Evolutionary conservation across 2,888 invertebrate species (phyloP).

Genomic region (Argyresthia goedartella): DNA sequence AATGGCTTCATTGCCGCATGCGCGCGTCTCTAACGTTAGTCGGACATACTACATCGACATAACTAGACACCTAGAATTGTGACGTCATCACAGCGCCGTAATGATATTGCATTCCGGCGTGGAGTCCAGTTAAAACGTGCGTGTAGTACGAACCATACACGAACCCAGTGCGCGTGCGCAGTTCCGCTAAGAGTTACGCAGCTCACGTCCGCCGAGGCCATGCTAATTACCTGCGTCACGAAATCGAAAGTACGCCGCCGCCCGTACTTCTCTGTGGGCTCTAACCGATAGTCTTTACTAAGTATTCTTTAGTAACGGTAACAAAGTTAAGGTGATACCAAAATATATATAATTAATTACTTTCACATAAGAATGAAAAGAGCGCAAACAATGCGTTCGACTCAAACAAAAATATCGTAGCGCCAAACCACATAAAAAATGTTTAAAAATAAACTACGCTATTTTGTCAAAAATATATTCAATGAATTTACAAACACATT

Average conservation of each 20-base stretch:
- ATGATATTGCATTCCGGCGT: not conserved
- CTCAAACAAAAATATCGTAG: too few species aligned
- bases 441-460: too few species aligned
- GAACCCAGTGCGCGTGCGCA: slow-evolving; percentile 7
- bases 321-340: too few species aligned
- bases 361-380: too few species aligned
- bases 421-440: too few species aligned
- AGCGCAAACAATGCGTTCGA: too few species aligned
- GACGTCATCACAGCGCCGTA: not conserved
- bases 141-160: not conserved
- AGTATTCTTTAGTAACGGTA: too few species aligned
- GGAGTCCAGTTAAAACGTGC: slow-evolving; percentile 12
- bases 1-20: slow-evolving; percentile 32
- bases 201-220: slow-evolving; percentile 56
- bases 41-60: not conserved
- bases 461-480: too few species aligned
- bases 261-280: too few species aligned
- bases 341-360: too few species aligned
- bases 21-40: not conserved
- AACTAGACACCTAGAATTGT: not conserved
- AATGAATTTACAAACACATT: too few species aligned
- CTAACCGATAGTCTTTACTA: too few species aligned
- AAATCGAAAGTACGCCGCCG: slow-evolving; percentile 54
- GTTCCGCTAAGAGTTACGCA: slow-evolving; percentile 58
- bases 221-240: slow-evolving; percentile 63